Evolutionary conservation across 2,888 invertebrate genomes (phyloP).

Genomic region (Pollenia angustigena): DNA sequence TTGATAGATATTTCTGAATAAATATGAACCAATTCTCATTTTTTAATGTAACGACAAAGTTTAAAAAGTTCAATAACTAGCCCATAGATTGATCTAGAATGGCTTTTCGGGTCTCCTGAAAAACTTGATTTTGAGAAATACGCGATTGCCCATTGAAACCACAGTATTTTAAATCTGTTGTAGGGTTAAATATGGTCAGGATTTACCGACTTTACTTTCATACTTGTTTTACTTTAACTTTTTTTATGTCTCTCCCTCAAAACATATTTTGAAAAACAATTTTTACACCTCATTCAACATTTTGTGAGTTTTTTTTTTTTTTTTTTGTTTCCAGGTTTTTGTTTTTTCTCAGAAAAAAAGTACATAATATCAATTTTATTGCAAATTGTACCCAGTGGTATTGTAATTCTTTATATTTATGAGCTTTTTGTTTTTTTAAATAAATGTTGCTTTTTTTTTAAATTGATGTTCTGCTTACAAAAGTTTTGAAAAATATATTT

Average conservation of each 20-base stretch:
- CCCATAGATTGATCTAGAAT: too few relatives aligned
- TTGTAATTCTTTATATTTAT: constrained; percentile 40
- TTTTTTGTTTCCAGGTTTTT: constrained; percentile 7
- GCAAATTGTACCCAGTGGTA: constrained; percentile 59
- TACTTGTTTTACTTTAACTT: constrained; percentile 20
- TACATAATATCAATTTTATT: constrained; percentile 23
- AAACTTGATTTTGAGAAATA: too few relatives aligned
- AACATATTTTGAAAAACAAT: constrained; percentile 59
- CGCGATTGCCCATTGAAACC: too few relatives aligned
- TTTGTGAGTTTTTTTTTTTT: constrained; percentile 41
- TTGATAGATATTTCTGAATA: too few relatives aligned
- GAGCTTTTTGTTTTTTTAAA: neutral
- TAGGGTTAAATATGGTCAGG: too few relatives aligned
- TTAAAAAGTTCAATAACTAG: too few relatives aligned
- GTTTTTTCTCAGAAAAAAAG: constrained; percentile 24
- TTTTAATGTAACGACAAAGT: too few relatives aligned
- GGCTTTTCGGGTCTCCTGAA: too few relatives aligned
- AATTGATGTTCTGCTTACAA: neutral
- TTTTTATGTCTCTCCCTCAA: constrained; percentile 33
- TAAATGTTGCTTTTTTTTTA: neutral
- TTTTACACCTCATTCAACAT: constrained; percentile 59
- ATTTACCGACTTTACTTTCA: neutral
- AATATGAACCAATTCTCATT: too few relatives aligned
- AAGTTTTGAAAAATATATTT: neutral
- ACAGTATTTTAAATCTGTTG: too few relatives aligned